Base-by-base conservation (phyloP, 2,113 vertebrate genomes). In the Mungos mungo region DNA sequence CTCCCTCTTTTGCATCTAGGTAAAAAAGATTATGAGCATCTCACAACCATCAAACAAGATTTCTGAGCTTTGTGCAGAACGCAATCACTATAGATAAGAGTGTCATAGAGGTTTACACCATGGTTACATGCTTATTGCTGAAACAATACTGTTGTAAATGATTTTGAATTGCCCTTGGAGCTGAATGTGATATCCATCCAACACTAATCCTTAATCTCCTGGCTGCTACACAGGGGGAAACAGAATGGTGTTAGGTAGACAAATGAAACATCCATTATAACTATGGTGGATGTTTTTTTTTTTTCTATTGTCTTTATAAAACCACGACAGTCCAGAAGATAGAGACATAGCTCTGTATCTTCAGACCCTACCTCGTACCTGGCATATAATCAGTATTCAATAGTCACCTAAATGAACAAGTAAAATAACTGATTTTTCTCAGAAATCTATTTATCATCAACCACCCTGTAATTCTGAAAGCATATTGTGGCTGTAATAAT, bases 361-460 rank as follows among this genome's bases (percentile, higher is more conserved):
- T 81, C 38, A 41, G 54, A 8, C 35, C 31, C 33, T 74, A 69
- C 38, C 74, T 88, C 7, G 27, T 16, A 45, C 29, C 29, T 96
- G 66, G 1, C 41, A 38, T 81, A 31, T 33, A 77, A 90, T 93
- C 66, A 45, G 14, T 72, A 63, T 71, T 86, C 29, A 38, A 33
- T 21, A 69, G 35, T 52, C 60, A 81, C 38, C 38, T 66, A 15
- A 95, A 90, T 35, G 35, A 94, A 57, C 38, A 89, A 93, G 83
- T 52, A 85, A 89, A 93, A 93, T 66, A 85, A 89, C 90, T 87
- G 35, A 81, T 93, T 96, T n/a, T 68, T 69, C 35, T 88, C 35
- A 88, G n/a, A 96, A 96, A 90, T 83, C 19, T 87, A 65, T 74
- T 86, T 74, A 31, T 90, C 57, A 65, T 45, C 92, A 82, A 83